Base-by-base conservation (phyloP, 2,888 invertebrate genomes). In the Xanthorhoe designata region DNA sequence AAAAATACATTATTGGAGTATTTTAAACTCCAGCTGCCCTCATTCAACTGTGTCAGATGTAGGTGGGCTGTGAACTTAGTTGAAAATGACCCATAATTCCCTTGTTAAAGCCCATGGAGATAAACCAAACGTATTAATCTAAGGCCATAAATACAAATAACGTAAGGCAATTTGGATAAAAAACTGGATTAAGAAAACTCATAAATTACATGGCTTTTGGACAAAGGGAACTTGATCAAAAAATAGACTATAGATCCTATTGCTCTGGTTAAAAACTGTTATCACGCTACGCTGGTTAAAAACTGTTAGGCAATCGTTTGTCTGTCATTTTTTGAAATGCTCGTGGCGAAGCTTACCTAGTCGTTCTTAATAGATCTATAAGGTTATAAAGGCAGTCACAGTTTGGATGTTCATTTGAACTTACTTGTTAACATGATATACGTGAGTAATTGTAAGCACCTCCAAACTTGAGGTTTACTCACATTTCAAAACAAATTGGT, bases 41-140 rank as follows among this genome's bases (percentile, higher is more conserved):
- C 3, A 4, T 55, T 62, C 1, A 50, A 9, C 66, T 66, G 38
- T 59, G 54, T 15, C 82, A 72, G n/a, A 72, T 73, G 87, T 91
- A 91, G 91, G 91, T 92, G 91, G 91, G 86, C 91, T 71, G 78
- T 83, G 82, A 84, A 83, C 81, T 86, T 82, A 78, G 78, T 78
- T 84, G 80, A 80, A 89, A 91, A 92, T 91, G 79, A 91, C 87
- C 90, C 84, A 83, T 91, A 91, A 92, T 92, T 88, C 82, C 85
- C 90, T 91, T 87, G 91, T 91, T 90, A 87, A 83, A 76, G 81
- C 82, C 81, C 76, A 66, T 78, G 79, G 81, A 86, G 81, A 86
- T 87, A 84, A 86, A 81, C 76, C 74, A 83, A 83, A 89, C 86
- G 79, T 88, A 89, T 90, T 90, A 91, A 90, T 91, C 86, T 88